Conservation (phyloP, 2,888 invertebrate genomes). For the Megaustenia siamemsis region DNA sequence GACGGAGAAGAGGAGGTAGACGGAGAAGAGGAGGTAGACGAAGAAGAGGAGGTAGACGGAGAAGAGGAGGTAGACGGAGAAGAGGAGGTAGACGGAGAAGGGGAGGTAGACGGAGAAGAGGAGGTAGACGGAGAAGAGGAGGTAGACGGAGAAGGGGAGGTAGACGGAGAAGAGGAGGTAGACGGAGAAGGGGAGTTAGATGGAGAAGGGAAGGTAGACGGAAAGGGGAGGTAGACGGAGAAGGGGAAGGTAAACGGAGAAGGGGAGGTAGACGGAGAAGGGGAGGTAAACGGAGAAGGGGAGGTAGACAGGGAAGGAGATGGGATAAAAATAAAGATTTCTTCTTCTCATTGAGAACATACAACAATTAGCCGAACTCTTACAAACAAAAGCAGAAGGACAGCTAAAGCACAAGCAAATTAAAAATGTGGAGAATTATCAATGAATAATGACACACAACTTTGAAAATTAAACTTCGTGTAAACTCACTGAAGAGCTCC, state of each 20-base stretch:
- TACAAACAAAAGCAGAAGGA: too few relatives aligned
- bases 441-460: not conserved
- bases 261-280: constrained; percentile 4
- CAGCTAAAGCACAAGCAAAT: too few relatives aligned
- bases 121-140: not conserved
- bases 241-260: not conserved
- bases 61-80: not conserved
- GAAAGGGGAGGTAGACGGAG: too few relatives aligned
- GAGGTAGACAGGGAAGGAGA: constrained; percentile 23
- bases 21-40: too few relatives aligned
- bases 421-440: too few relatives aligned
- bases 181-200: not conserved
- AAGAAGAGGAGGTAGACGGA: too few relatives aligned
- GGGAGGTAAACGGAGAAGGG: too few relatives aligned
- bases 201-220: not conserved
- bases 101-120: not conserved
- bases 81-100: not conserved
- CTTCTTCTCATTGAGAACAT: too few relatives aligned
- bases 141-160: not conserved
- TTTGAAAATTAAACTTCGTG: not conserved
- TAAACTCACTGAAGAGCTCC: not conserved
- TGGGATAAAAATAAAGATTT: constrained; percentile 13
- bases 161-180: not conserved
- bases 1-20: too few relatives aligned
- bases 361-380: too few relatives aligned